Conservation (phyloP, 2,113 vertebrate genomes). For the Misgurnus mizolepis region DNA sequence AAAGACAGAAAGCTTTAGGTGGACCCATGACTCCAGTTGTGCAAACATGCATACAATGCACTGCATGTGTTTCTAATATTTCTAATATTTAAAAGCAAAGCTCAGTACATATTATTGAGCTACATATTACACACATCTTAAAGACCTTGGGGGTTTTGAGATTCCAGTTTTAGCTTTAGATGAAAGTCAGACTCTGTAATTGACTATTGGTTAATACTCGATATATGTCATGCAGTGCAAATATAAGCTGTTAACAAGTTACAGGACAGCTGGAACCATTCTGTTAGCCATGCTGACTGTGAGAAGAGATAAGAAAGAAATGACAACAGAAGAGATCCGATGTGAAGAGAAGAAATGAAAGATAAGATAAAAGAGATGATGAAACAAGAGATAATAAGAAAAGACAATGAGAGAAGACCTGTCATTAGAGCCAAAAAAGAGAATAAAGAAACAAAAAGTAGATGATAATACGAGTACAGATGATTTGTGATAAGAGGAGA, state of each 20-base stretch:
- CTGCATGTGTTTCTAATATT: neutral
- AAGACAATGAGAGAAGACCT: neutral
- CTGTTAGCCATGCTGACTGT: constrained; percentile 79
- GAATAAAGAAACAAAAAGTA: no score
- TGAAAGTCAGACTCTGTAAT: neutral
- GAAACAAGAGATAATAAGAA: neutral
- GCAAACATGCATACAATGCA: constrained; percentile 41
- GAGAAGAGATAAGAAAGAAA: constrained; percentile 7
- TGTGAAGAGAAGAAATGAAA: neutral
- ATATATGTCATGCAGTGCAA: constrained; percentile 73
- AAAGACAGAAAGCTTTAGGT: constrained; percentile 13
- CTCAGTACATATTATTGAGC: neutral
- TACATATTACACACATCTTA: neutral
- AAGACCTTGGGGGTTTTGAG: neutral
- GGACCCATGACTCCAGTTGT: constrained; percentile 18
- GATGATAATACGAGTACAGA: no score
- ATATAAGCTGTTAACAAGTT: constrained; percentile 65
- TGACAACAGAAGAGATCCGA: neutral
- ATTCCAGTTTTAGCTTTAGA: neutral
- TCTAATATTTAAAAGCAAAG: neutral
- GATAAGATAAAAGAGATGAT: neutral
- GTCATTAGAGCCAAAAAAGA: no score
- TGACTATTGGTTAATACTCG: neutral
- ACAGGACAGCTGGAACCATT: constrained; percentile 69
- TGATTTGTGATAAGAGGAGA: no score